phyloP scores from a whole-genome alignment of 2,888 invertebrate species.

The Arge pagana region DNA sequence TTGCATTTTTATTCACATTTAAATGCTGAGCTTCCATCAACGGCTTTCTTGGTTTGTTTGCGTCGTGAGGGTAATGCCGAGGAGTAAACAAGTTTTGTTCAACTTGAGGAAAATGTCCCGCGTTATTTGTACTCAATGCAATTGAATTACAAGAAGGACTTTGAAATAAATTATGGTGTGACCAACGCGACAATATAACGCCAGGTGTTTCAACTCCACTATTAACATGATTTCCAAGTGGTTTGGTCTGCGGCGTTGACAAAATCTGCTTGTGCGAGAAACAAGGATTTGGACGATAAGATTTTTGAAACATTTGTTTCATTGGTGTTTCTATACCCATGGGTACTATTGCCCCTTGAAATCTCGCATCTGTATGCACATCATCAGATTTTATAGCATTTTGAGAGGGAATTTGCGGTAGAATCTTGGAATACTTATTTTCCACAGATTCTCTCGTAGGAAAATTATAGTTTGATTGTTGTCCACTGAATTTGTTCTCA shows the following conservation, averaged over 20 bases:
- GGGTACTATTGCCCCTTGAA: too few relatives aligned
- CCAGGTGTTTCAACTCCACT: constrained; percentile 43
- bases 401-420: too few relatives aligned
- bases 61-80: constrained; percentile 21
- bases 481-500: too few relatives aligned
- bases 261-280: constrained; percentile 46
- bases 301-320: too few relatives aligned
- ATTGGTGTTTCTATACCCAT: constrained; percentile 43
- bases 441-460: too few relatives aligned
- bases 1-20: background rate
- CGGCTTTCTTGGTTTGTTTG: constrained; percentile 41
- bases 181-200: constrained; percentile 42
- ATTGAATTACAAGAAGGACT: constrained; percentile 36
- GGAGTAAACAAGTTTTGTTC: too few relatives aligned
- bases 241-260: constrained; percentile 46
- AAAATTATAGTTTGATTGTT: too few relatives aligned
- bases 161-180: constrained; percentile 35
- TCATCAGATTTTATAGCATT: too few relatives aligned
- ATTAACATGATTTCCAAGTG: constrained; percentile 30
- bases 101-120: background rate
- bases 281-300: constrained; percentile 43
- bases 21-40: constrained; percentile 40
- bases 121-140: background rate
- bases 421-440: too few relatives aligned
- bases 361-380: too few relatives aligned